A percentile compares a stretch with the other conserved stretches of the same genome.
Evolutionary conservation across 2,888 invertebrate genomes (phyloP).

Genomic region (Thymelicus lineola): DNA sequence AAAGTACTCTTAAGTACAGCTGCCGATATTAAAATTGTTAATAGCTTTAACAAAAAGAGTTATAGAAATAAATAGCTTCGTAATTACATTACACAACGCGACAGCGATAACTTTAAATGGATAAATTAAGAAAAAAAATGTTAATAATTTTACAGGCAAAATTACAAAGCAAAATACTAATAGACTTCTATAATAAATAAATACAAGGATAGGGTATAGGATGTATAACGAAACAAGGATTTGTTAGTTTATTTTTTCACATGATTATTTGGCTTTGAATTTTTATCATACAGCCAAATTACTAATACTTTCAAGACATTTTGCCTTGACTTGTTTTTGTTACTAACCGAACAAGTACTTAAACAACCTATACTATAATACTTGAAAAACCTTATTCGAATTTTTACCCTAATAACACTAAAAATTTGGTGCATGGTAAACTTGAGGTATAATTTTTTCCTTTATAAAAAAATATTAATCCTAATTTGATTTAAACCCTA

Average conservation of each 20-base stretch:
- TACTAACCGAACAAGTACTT: conserved; percentile 12
- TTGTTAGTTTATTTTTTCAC: conserved; percentile 59
- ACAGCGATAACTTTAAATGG: conserved; percentile 47
- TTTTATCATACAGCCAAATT: conserved; percentile 46
- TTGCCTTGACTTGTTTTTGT: conserved; percentile 13
- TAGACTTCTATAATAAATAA: conserved; percentile 76
- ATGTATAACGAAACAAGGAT: conserved; percentile 52
- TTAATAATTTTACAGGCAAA: conserved; percentile 64
- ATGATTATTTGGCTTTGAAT: conserved; percentile 42
- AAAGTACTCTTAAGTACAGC: conserved; percentile 79
- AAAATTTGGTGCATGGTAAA: conserved; percentile 83
- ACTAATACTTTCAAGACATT: conserved; percentile 43
- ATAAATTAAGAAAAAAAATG: conserved; percentile 48
- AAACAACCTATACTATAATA: conserved; percentile 63
- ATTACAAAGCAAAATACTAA: conserved; percentile 78
- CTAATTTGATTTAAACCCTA: conserved; percentile 49
- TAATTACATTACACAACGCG: conserved; percentile 59
- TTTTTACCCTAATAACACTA: conserved; percentile 67
- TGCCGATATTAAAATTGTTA: conserved; percentile 77
- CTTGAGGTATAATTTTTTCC: conserved; percentile 78
- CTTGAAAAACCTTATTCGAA: conserved; percentile 59
- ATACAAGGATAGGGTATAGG: conserved; percentile 72
- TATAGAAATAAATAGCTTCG: conserved; percentile 65
- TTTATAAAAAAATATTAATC: conserved; percentile 52
- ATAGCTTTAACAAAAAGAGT: conserved; percentile 70